phyloP scores from a whole-genome alignment of 2,113 vertebrate genomes.

The Corvus moneduloides region DNA sequence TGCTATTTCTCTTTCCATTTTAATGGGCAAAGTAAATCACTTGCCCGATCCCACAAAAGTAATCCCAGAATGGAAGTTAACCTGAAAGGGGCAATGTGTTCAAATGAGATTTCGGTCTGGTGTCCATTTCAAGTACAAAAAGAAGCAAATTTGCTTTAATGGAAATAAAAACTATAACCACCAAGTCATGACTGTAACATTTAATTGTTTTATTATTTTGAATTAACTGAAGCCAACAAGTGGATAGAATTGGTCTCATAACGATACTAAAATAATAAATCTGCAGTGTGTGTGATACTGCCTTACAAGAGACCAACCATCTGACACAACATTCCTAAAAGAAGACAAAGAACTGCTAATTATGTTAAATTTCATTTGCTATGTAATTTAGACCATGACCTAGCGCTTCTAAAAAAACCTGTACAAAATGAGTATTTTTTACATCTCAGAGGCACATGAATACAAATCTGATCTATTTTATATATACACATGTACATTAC shows the following conservation, averaged over 20 bases:
- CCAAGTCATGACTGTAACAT: not conserved
- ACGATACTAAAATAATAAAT: not conserved
- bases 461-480: slow-evolving; percentile 74
- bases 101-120: not conserved
- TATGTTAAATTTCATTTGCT: slow-evolving; percentile 29
- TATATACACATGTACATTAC: slow-evolving; percentile 83
- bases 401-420: slow-evolving; percentile 64
- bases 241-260: slow-evolving; percentile 22
- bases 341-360: slow-evolving; percentile 29
- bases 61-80: not conserved
- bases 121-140: not conserved
- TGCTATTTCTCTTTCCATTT: not conserved
- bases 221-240: slow-evolving; percentile 26
- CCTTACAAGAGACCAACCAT: slow-evolving; percentile 42
- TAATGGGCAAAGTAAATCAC: not conserved
- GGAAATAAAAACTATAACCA: not conserved
- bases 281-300: not conserved
- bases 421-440: slow-evolving; percentile 68
- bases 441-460: slow-evolving; percentile 72
- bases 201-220: slow-evolving; percentile 45
- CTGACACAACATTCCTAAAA: slow-evolving; percentile 29
- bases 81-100: not conserved
- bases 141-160: not conserved
- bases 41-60: not conserved
- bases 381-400: not conserved